A percentile compares a stretch with the other conserved stretches of the same genome.
Evolutionary conservation across 2,888 invertebrate species (phyloP).

Genomic region (Parnassius apollo): DNA sequence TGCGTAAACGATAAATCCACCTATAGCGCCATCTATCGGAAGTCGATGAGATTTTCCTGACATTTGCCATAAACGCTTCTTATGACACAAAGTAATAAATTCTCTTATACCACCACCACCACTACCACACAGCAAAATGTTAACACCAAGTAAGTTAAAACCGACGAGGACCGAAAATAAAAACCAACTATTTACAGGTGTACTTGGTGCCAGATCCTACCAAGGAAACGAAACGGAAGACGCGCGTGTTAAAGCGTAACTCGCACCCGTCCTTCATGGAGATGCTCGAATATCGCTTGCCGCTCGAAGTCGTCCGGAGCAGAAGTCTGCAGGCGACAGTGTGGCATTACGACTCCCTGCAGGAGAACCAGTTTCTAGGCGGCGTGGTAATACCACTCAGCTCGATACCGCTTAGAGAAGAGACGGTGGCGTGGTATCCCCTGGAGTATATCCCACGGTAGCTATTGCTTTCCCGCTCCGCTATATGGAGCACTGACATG

Average conservation of each 20-base stretch:
- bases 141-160: neutral
- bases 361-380: constrained; percentile 96
- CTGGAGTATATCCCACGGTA: constrained; percentile 81
- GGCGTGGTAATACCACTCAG: constrained; percentile 91
- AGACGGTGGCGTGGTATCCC: constrained; percentile 93
- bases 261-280: constrained; percentile 99
- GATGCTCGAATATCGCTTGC: constrained; percentile 95
- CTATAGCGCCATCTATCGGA: too few species aligned
- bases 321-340: constrained; percentile 94
- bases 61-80: too few species aligned
- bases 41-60: too few species aligned
- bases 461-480: constrained; percentile 58
- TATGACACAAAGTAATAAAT: too few species aligned
- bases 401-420: constrained; percentile 87
- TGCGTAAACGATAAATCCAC: too few species aligned
- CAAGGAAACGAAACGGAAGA: constrained; percentile 97
- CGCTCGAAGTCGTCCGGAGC: constrained; percentile 87
- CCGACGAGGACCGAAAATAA: neutral
- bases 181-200: constrained; percentile 52
- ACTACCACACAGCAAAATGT: neutral
- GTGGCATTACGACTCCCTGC: constrained; percentile 96
- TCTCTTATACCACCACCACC: too few species aligned
- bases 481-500: constrained; percentile 54
- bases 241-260: constrained; percentile 94
- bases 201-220: constrained; percentile 96